These are phyloP conservation scores for Antechinus stuartii DNA, from an alignment of 2,113 vertebrate genomes.

Conservation along the genomic window DNA sequence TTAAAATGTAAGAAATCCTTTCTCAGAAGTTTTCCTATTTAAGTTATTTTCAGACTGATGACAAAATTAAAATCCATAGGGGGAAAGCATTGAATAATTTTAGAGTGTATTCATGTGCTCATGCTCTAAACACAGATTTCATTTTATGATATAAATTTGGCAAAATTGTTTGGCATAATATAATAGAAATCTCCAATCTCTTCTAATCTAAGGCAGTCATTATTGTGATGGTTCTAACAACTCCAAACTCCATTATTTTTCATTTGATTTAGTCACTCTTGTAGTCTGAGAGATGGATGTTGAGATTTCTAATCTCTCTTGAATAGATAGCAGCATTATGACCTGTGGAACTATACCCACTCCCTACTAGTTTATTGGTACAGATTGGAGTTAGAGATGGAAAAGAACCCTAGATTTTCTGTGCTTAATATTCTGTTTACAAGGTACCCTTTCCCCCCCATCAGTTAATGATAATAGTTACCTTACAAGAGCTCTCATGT, in stretches of 20 bases:
- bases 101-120: background rate
- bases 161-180: background rate
- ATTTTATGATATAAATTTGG: background rate
- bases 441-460: no score
- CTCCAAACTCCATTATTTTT: background rate
- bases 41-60: background rate
- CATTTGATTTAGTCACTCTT: background rate
- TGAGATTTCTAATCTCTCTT: background rate
- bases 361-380: background rate
- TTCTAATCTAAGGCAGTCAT: background rate
- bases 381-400: background rate
- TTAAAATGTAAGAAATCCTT: background rate
- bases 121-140: background rate
- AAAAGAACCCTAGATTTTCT: background rate
- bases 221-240: background rate
- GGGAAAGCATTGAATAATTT: background rate
- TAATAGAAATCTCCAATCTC: background rate
- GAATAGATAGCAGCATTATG: background rate
- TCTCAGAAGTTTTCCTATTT: background rate
- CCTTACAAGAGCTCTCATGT: background rate
- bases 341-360: background rate
- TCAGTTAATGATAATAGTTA: background rate
- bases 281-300: background rate
- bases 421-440: no score
- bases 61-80: background rate